Percentiles rank a stretch among this genome's conserved stretches.
Conservation (phyloP, 1,140 invertebrate species). For the Musca vetustissima region DNA sequence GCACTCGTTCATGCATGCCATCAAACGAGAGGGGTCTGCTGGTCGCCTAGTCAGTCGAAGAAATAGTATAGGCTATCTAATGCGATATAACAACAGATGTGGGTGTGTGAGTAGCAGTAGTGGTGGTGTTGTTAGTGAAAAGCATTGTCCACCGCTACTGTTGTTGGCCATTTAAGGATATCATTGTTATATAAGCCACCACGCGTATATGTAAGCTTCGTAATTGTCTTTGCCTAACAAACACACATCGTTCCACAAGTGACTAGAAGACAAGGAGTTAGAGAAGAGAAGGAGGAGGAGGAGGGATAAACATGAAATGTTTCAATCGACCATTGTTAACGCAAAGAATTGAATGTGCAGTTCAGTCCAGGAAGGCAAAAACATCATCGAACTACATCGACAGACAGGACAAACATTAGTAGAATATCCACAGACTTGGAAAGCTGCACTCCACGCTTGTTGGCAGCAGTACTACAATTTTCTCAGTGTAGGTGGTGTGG, state of each 20-base stretch:
- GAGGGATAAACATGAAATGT: slow-evolving; percentile 7
- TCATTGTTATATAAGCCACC: slow-evolving; percentile 17
- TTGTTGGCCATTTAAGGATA: slow-evolving; percentile 17
- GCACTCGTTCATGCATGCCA: not conserved
- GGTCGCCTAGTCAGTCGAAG: not conserved
- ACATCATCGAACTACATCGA: slow-evolving; percentile 1
- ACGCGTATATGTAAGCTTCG: slow-evolving; percentile 3
- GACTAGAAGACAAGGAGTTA: too few relatives aligned
- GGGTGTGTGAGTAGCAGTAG: too few relatives aligned
- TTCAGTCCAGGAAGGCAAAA: not conserved
- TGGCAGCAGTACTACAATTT: not conserved
- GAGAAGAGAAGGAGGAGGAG: too few relatives aligned
- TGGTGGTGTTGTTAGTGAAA: too few relatives aligned
- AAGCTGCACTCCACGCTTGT: not conserved
- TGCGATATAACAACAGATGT: not conserved
- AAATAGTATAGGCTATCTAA: not conserved
- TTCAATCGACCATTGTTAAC: slow-evolving; percentile 7
- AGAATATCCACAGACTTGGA: not conserved
- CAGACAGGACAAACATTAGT: not conserved
- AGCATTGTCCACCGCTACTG: not conserved
- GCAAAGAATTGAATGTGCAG: not conserved
- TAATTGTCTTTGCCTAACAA: slow-evolving; percentile 20
- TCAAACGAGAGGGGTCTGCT: too few relatives aligned
- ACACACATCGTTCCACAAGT: slow-evolving; percentile 8
- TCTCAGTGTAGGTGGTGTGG: too few relatives aligned